Percentiles rank a stretch among this genome's conserved stretches.
phyloP scores from a whole-genome alignment of 2,113 vertebrate species.

The Bubo blakistoni region DNA sequence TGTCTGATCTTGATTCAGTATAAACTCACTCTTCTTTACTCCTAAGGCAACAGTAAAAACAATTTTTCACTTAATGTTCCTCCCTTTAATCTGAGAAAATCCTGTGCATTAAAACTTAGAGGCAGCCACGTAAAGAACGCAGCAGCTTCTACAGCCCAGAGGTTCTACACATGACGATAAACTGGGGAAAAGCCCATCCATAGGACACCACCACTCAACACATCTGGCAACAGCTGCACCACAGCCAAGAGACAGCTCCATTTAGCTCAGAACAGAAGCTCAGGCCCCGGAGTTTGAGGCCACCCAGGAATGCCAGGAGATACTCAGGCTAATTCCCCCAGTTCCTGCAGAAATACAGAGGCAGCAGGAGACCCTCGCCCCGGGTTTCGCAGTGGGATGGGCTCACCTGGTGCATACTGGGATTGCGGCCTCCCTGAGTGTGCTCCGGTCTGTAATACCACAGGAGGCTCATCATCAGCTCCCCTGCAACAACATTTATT shows the following conservation, averaged over 20 bases:
- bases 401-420: conserved; percentile 93
- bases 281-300: not conserved
- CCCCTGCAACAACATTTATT: conserved; percentile 72
- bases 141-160: not conserved
- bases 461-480: conserved; percentile 99
- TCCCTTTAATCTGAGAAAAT: too few relatives aligned
- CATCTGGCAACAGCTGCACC: not conserved
- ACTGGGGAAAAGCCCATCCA: not conserved
- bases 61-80: not conserved
- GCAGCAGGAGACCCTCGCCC: rapidly evolving
- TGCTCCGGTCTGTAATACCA: conserved; percentile 99
- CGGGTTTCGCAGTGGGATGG: rapidly evolving
- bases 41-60: not conserved
- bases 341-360: not conserved
- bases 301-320: not conserved
- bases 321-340: not conserved
- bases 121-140: rapidly evolving
- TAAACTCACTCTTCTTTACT: not conserved
- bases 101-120: not conserved
- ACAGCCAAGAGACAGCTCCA: not conserved
- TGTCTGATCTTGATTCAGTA: not conserved
- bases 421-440: conserved; percentile 92
- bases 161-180: not conserved
- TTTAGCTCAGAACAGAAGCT: not conserved
- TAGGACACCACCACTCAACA: not conserved